Conservation (phyloP, 2,888 invertebrate genomes). For the Stictocephala bisonia region DNA sequence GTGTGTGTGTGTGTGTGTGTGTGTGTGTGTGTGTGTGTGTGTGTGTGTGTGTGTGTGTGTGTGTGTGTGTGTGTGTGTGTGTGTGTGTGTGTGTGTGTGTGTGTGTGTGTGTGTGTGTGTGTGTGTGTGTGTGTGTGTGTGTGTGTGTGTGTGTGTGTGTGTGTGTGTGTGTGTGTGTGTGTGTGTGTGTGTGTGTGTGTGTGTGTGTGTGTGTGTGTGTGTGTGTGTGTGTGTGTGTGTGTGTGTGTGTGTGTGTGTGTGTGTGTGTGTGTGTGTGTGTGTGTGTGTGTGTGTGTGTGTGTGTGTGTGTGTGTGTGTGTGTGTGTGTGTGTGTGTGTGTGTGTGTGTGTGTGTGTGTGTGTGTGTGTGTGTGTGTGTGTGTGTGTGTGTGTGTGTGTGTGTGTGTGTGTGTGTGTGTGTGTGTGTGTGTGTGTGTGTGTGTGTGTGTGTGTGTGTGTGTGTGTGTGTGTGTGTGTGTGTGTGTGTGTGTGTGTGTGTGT, state of each 20-base stretch:
- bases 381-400: slow-evolving; percentile 33
- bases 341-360: slow-evolving; percentile 33
- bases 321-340: slow-evolving; percentile 33
- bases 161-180: slow-evolving; percentile 33
- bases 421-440: slow-evolving; percentile 33
- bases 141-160: slow-evolving; percentile 33
- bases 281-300: slow-evolving; percentile 33
- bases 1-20: slow-evolving; percentile 36
- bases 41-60: slow-evolving; percentile 35
- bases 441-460: slow-evolving; percentile 33
- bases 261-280: slow-evolving; percentile 33
- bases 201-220: slow-evolving; percentile 33
- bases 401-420: slow-evolving; percentile 33
- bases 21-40: slow-evolving; percentile 36
- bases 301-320: slow-evolving; percentile 33
- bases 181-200: slow-evolving; percentile 33
- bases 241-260: slow-evolving; percentile 33
- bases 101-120: slow-evolving; percentile 33
- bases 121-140: slow-evolving; percentile 33
- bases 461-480: slow-evolving; percentile 33
- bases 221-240: slow-evolving; percentile 33
- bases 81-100: slow-evolving; percentile 33
- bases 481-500: slow-evolving; percentile 33
- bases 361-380: slow-evolving; percentile 33
- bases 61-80: slow-evolving; percentile 33